phyloP scores from a whole-genome alignment of 2,888 invertebrate genomes.

The Drosophila kanekoi region DNA sequence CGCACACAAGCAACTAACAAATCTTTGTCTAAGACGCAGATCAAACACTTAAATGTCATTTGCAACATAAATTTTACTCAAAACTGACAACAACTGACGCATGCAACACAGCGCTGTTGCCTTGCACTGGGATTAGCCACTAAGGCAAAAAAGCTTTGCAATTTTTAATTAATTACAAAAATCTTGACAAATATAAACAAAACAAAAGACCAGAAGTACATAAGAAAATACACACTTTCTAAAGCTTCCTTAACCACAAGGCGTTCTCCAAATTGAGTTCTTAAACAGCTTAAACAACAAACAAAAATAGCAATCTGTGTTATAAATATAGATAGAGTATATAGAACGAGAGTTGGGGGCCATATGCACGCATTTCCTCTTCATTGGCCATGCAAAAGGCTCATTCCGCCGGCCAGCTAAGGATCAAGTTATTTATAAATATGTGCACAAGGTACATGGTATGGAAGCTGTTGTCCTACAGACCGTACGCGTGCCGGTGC shows the following conservation, averaged over 20 bases:
- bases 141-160: conserved; percentile 27
- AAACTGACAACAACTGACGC: conserved; percentile 54
- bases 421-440: conserved; percentile 71
- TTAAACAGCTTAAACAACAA: conserved; percentile 5
- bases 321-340: conserved; percentile 24
- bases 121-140: conserved; percentile 28
- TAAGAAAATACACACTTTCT: conserved; percentile 3
- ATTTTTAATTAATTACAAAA: conserved; percentile 34
- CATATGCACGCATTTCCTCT: conserved; percentile 60
- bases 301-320: conserved; percentile 22
- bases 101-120: conserved; percentile 28
- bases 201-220: conserved; percentile 18
- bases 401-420: conserved; percentile 43
- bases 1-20: conserved; percentile 15
- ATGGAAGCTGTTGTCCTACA: conserved; percentile 11
- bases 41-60: conserved; percentile 59
- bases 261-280: conserved; percentile 32
- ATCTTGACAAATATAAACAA: conserved; percentile 13
- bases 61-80: conserved; percentile 70
- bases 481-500: conserved; percentile 17
- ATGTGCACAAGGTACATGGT: conserved; percentile 10
- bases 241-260: conserved; percentile 7
- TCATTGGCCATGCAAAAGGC: conserved; percentile 56
- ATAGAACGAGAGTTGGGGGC: neutral
- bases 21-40: conserved; percentile 32